These are phyloP conservation scores for Ceraclea dissimilis DNA, from an alignment of 2,888 invertebrate species.

Conservation along the genomic window DNA sequence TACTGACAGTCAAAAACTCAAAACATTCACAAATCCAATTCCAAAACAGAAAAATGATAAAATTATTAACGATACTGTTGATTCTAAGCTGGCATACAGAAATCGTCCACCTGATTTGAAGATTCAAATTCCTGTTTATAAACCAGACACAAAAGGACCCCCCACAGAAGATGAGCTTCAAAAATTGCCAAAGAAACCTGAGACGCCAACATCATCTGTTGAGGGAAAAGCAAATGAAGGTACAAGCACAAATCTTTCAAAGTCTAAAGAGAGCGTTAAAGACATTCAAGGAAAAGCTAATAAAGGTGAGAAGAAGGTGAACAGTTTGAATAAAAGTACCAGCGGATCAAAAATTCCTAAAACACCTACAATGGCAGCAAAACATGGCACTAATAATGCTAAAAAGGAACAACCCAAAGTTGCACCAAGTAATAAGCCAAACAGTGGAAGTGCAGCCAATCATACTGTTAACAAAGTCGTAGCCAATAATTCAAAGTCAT, in stretches of 20 bases:
- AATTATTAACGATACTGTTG: slow-evolving; percentile 1
- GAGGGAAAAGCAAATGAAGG: neutral
- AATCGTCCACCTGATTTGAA: slow-evolving; percentile 18
- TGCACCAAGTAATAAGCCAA: slow-evolving; percentile 8
- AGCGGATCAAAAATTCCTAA: slow-evolving; percentile 36
- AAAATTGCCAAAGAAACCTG: slow-evolving; percentile 29
- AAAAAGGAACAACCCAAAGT: slow-evolving; percentile 18
- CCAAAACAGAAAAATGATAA: neutral
- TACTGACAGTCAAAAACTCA: slow-evolving; percentile 21
- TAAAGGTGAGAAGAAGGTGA: neutral
- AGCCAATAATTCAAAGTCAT: neutral
- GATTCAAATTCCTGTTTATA: slow-evolving; percentile 22
- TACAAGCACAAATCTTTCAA: neutral
- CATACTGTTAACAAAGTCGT: slow-evolving; percentile 10
- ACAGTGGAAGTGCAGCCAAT: neutral
- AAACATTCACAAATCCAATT: neutral
- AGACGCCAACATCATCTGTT: slow-evolving; percentile 2
- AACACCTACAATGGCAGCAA: slow-evolving; percentile 29
- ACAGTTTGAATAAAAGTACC: slow-evolving; percentile 11
- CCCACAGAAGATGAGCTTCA: slow-evolving; percentile 40
- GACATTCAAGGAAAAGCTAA: neutral
- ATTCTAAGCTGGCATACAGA: slow-evolving; percentile 10
- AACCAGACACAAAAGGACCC: slow-evolving; percentile 32
- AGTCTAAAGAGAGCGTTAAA: neutral
- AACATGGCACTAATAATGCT: slow-evolving; percentile 11